A percentile compares a stretch with the other conserved stretches of the same genome.
Evolutionary conservation across 1,140 invertebrate species (phyloP).

Genomic region (Orchesella cincta): DNA sequence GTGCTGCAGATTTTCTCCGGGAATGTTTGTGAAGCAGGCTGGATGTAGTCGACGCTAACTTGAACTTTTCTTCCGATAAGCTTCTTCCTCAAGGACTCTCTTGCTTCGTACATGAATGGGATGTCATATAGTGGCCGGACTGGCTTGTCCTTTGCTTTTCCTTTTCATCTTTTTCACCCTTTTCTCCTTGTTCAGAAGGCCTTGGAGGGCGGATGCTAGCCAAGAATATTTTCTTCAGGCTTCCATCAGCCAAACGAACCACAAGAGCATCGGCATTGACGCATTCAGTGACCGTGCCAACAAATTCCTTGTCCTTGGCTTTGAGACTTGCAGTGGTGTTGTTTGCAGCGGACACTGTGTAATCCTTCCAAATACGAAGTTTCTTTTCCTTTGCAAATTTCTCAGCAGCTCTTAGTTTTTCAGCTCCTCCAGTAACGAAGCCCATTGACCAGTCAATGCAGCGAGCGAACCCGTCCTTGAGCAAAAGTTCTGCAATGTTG

Average conservation of each 20-base stretch:
- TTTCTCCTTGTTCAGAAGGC: constrained; percentile 47
- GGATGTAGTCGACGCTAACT: constrained; percentile 93
- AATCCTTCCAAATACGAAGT: constrained; percentile 86
- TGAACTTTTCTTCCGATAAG: constrained; percentile 94
- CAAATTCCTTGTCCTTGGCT: constrained; percentile 81
- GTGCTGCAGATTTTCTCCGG: constrained; percentile 96
- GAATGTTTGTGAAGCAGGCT: constrained; percentile 87
- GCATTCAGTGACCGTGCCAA: constrained; percentile 85
- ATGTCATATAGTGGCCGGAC: constrained; percentile 90
- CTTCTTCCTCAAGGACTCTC: constrained; percentile 95
- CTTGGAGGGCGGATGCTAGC: constrained; percentile 92
- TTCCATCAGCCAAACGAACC: constrained; percentile 76
- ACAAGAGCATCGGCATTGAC: constrained; percentile 90
- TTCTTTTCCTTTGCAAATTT: constrained; percentile 83
- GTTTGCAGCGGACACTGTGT: constrained; percentile 51
- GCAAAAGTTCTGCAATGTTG: constrained; percentile 91
- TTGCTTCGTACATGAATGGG: constrained; percentile 96
- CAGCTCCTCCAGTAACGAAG: constrained; percentile 76
- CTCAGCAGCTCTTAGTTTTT: constrained; percentile 82
- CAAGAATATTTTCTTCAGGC: constrained; percentile 89
- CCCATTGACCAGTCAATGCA: constrained; percentile 98
- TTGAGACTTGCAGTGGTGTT: constrained; percentile 31
- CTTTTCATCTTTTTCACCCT: constrained; percentile 46
- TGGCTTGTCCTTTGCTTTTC: constrained; percentile 54
- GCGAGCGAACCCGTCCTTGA: constrained; percentile 88